Evolutionary conservation across 2,888 invertebrate genomes (phyloP).

Genomic region (Epirrhoe alternata): DNA sequence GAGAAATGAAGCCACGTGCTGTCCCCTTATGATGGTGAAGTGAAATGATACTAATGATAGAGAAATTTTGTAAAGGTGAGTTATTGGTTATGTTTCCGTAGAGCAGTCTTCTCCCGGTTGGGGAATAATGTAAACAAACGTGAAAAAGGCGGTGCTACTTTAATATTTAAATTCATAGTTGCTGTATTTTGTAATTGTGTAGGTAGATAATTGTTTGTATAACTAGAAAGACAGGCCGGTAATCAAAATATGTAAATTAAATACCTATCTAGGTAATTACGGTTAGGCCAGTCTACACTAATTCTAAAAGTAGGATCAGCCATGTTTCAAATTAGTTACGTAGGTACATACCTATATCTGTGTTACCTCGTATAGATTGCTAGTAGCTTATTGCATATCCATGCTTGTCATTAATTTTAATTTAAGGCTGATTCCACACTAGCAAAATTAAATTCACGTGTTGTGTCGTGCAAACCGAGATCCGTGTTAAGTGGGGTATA

Average conservation of each 20-base stretch:
- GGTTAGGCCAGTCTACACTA: too few relatives aligned
- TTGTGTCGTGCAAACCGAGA: slow-evolving; percentile 44
- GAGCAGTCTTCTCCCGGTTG: slow-evolving; percentile 46
- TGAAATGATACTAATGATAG: slow-evolving; percentile 57
- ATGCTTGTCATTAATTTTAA: slow-evolving; percentile 13
- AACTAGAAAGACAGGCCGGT: too few relatives aligned
- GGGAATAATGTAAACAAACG: slow-evolving; percentile 24
- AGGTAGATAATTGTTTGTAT: slow-evolving; percentile 5
- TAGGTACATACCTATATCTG: too few relatives aligned
- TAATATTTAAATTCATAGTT: too few relatives aligned
- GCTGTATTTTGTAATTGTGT: background rate
- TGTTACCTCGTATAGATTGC: too few relatives aligned
- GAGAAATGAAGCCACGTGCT: slow-evolving; percentile 71
- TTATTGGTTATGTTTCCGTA: slow-evolving; percentile 56
- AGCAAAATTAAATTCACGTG: slow-evolving; percentile 50
- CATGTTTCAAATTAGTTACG: too few relatives aligned
- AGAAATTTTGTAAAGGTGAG: slow-evolving; percentile 64
- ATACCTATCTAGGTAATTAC: too few relatives aligned
- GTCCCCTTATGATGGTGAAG: slow-evolving; percentile 77
- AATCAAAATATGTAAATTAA: too few relatives aligned
- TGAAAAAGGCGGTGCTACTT: background rate
- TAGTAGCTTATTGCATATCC: background rate
- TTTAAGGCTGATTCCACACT: slow-evolving; percentile 26
- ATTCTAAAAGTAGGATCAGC: too few relatives aligned
- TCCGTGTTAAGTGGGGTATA: slow-evolving; percentile 62